A percentile compares a stretch with the other conserved stretches of the same genome.
Conservation (phyloP, 2,113 vertebrate genomes). For the Tapirus terrestris region DNA sequence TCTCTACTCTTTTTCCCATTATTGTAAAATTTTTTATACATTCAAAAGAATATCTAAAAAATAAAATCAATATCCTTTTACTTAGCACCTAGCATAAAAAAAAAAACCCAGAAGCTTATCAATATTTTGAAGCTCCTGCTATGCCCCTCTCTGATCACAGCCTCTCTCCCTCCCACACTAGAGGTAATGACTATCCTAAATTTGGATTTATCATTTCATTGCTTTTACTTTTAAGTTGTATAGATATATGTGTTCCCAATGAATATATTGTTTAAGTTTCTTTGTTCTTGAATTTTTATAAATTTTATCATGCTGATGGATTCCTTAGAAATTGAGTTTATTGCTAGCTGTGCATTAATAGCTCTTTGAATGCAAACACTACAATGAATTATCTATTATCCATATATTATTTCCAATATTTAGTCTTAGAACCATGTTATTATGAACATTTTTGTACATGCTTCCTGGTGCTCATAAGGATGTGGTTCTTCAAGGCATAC, state of each 20-base stretch:
- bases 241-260: not conserved
- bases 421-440: not conserved
- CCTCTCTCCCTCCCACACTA: not conserved
- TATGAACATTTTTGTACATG: not conserved
- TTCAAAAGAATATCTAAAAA: constrained; percentile 25
- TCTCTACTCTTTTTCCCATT: not conserved
- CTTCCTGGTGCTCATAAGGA: not conserved
- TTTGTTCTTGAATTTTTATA: not conserved
- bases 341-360: not conserved
- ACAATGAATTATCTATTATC: not conserved
- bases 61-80: constrained; percentile 3
- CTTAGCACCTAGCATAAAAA: not conserved
- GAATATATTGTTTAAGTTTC: not conserved
- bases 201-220: not conserved
- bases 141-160: not conserved
- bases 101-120: not conserved
- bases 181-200: not conserved
- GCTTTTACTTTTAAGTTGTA: not conserved
- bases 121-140: not conserved
- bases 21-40: not conserved
- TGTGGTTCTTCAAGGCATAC: not conserved
- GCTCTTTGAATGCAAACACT: not conserved
- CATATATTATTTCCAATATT: not conserved
- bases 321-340: not conserved
- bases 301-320: not conserved